Percentiles rank a stretch among this genome's conserved stretches.
Conservation (phyloP, 2,797 vertebrate species). For the Novumbra hubbsi region DNA sequence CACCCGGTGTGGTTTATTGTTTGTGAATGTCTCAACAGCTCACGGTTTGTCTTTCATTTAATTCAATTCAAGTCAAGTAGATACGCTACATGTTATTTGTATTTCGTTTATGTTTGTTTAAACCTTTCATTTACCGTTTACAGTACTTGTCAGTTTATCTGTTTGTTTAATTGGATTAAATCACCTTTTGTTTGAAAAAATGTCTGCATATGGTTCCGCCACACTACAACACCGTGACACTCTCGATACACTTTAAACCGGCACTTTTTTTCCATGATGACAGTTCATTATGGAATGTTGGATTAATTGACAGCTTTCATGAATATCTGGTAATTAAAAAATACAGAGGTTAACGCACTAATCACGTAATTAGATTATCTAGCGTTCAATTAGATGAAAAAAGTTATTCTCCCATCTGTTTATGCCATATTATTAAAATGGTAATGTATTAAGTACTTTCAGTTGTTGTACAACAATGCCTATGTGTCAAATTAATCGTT, state of each 20-base stretch:
- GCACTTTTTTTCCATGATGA: conserved; percentile 58
- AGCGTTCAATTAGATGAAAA: conserved; percentile 16
- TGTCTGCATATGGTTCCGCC: no score
- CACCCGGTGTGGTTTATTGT: no score
- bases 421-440: conserved; percentile 10
- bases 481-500: neutral
- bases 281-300: conserved; percentile 56
- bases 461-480: neutral
- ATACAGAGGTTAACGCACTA: conserved; percentile 43
- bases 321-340: conserved; percentile 58
- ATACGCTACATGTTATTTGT: no score
- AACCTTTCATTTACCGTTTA: no score
- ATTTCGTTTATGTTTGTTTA: no score
- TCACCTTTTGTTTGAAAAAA: no score
- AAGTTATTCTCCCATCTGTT: conserved; percentile 2
- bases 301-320: conserved; percentile 63
- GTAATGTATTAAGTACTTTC: neutral
- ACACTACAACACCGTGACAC: no score
- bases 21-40: no score
- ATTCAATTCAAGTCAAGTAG: no score
- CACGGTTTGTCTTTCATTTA: no score
- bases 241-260: conserved; percentile 60
- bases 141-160: no score
- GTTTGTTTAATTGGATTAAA: no score
- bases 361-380: conserved; percentile 43